phyloP scores from a whole-genome alignment of 1,140 invertebrate species.

The Solenopsis invicta region DNA sequence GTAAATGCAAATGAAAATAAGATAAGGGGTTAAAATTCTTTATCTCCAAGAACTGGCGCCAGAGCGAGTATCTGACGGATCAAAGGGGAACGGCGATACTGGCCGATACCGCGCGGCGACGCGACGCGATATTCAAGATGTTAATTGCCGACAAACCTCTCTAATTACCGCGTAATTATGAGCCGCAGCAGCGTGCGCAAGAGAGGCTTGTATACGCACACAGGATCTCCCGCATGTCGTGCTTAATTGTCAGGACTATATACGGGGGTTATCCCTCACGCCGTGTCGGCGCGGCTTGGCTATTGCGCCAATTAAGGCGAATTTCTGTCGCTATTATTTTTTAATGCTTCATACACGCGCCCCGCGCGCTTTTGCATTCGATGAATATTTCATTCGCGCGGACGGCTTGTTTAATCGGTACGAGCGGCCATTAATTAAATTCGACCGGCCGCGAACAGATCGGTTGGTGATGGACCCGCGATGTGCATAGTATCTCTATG shows the following conservation, averaged over 20 bases:
- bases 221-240: conserved; percentile 78
- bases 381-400: conserved; percentile 82
- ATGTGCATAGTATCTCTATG: not conserved
- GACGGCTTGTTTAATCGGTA: conserved; percentile 37
- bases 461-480: conserved; percentile 26
- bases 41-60: conserved; percentile 9
- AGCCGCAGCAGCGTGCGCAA: conserved; percentile 65
- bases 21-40: not conserved
- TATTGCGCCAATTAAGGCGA: conserved; percentile 84
- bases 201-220: conserved; percentile 61
- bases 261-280: conserved; percentile 45
- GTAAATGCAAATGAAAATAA: not conserved
- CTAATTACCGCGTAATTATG: conserved; percentile 85
- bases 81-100: conserved; percentile 30
- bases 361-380: conserved; percentile 80
- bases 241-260: conserved; percentile 77
- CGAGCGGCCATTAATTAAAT: conserved; percentile 68
- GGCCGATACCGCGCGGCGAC: conserved; percentile 58
- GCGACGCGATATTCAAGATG: conserved; percentile 79
- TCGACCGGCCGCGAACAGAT: conserved; percentile 33
- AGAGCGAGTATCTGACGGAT: conserved; percentile 38
- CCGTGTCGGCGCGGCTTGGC: conserved; percentile 31
- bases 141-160: conserved; percentile 85
- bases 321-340: conserved; percentile 85
- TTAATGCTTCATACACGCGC: conserved; percentile 79